A percentile compares a stretch with the other conserved stretches of the same genome.
These are phyloP conservation scores for Pelagia noctiluca DNA, from an alignment of 30 jellyfish, hydroid and myxozoan genomes.

Conservation along the genomic window DNA sequence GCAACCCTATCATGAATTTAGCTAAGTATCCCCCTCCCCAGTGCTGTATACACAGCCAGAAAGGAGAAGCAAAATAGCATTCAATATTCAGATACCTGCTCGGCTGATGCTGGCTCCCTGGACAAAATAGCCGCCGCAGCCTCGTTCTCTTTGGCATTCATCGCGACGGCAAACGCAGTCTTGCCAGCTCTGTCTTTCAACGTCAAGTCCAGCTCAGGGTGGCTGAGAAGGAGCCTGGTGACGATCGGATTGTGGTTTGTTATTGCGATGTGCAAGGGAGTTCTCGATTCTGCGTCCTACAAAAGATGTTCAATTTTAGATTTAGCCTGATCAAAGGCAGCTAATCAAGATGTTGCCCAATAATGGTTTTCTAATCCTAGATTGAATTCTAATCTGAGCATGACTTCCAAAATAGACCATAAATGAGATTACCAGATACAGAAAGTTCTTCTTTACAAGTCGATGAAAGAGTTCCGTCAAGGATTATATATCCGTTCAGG, in stretches of 20 bases:
- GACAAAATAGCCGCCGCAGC: constrained; percentile 90
- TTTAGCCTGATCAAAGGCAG: too few relatives aligned
- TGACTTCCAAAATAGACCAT: too few relatives aligned
- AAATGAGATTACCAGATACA: too few relatives aligned
- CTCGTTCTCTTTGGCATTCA: constrained; percentile 88
- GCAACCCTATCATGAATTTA: too few relatives aligned
- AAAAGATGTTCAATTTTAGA: not conserved
- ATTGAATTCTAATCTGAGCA: too few relatives aligned
- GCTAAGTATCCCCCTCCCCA: too few relatives aligned
- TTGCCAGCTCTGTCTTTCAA: constrained; percentile 89
- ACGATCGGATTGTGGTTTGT: constrained; percentile 83
- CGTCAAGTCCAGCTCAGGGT: constrained; percentile 85
- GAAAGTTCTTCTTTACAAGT: too few relatives aligned
- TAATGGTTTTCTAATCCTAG: too few relatives aligned
- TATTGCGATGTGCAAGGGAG: constrained; percentile 96
- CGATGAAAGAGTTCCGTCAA: too few relatives aligned
- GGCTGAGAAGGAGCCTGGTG: constrained; percentile 86
- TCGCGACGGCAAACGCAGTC: constrained; percentile 94
- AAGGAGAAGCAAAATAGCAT: not conserved
- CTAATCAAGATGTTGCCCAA: too few relatives aligned
- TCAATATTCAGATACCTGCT: constrained; percentile 63
- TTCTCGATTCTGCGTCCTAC: constrained; percentile 90
- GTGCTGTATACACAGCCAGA: too few relatives aligned
- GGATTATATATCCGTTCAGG: too few relatives aligned
- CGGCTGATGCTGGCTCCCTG: constrained; percentile 94